phyloP scores from a whole-genome alignment of 2,113 vertebrate species.

The Microcebus tavaratra region DNA sequence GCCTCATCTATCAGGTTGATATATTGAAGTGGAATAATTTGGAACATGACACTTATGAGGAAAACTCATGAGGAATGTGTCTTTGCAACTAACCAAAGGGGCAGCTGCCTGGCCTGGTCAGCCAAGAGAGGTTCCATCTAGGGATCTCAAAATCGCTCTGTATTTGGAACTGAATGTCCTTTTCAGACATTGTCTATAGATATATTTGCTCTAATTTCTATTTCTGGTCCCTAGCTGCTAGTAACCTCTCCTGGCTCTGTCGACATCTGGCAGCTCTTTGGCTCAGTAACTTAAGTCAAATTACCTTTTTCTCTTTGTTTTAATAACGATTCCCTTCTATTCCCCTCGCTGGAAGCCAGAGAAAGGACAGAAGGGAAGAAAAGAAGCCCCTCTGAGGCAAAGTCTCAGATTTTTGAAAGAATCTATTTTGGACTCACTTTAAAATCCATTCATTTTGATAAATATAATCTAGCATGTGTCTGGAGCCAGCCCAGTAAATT shows the following conservation, averaged over 20 bases:
- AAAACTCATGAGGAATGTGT: neutral
- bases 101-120: neutral
- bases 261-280: conserved; percentile 22
- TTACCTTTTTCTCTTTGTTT: conserved; percentile 50
- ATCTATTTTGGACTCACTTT: conserved; percentile 65
- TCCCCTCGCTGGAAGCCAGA: neutral
- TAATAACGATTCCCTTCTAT: conserved; percentile 46
- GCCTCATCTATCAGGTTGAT: neutral
- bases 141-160: neutral
- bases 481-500: conserved; percentile 69
- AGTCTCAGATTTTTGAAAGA: conserved; percentile 56
- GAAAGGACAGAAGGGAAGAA: neutral
- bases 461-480: conserved; percentile 67
- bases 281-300: conserved; percentile 64
- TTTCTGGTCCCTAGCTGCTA: conserved; percentile 57
- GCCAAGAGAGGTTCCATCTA: neutral
- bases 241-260: conserved; percentile 26
- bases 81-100: neutral
- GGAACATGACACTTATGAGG: neutral
- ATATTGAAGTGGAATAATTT: conserved; percentile 4
- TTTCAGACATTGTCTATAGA: conserved; percentile 45
- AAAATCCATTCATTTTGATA: conserved; percentile 75
- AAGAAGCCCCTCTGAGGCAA: conserved; percentile 51
- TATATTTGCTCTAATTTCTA: conserved; percentile 54
- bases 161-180: conserved; percentile 45